Conservation (phyloP, 2,113 vertebrate genomes). For the Myotis lucifugus region DNA sequence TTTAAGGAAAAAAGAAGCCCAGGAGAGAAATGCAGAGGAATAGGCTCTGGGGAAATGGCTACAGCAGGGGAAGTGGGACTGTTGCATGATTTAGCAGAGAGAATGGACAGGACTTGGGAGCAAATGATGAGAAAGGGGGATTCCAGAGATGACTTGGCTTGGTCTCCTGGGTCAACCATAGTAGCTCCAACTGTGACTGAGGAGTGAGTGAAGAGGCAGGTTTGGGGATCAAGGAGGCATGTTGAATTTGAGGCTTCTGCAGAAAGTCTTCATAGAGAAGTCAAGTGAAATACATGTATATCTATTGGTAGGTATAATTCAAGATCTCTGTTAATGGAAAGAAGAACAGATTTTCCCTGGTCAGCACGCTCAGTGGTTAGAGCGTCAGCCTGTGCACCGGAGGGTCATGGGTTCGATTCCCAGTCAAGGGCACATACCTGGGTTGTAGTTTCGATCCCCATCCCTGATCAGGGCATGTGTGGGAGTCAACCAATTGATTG, state of each 20-base stretch:
- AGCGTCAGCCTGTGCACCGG: too few species aligned
- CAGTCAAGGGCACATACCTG: too few species aligned
- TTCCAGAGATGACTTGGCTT: not conserved
- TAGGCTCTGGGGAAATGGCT: not conserved
- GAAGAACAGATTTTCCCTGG: not conserved
- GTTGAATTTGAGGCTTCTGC: not conserved
- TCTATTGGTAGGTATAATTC: not conserved
- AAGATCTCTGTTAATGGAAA: not conserved
- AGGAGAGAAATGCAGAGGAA: not conserved
- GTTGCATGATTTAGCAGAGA: not conserved
- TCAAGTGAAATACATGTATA: not conserved
- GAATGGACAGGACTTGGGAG: not conserved
- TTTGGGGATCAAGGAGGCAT: not conserved
- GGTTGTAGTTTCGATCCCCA: too few species aligned
- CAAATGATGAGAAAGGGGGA: not conserved
- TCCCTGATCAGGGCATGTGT: too few species aligned
- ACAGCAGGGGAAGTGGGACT: not conserved
- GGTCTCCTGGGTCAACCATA: not conserved
- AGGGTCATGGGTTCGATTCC: too few species aligned
- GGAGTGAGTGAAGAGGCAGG: not conserved
- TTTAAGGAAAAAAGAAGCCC: not conserved
- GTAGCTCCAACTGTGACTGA: not conserved
- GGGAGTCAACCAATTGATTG: too few species aligned
- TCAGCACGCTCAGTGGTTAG: too few species aligned
- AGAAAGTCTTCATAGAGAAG: not conserved